phyloP scores from a whole-genome alignment of 2,113 vertebrate species.

The Limanda limanda region DNA sequence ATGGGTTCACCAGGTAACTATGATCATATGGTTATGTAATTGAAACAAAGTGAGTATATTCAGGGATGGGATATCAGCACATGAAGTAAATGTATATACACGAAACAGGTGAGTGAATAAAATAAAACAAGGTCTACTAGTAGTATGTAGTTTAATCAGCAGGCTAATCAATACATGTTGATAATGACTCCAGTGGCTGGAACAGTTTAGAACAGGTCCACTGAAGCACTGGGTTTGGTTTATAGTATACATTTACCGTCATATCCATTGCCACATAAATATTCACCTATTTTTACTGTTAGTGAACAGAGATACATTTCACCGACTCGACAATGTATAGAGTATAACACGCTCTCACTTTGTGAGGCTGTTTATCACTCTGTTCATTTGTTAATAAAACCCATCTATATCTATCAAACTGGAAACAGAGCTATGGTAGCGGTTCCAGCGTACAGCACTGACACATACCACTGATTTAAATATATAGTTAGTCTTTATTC shows the following conservation, averaged over 20 bases:
- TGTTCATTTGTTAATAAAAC: background rate
- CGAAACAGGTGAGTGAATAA: no score
- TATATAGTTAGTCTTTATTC: no score
- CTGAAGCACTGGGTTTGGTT: background rate
- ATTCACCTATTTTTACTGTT: background rate
- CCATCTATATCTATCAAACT: background rate
- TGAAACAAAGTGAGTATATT: no score
- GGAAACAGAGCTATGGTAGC: no score
- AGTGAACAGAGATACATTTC: background rate
- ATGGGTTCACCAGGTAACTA: background rate
- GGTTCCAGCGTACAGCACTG: background rate
- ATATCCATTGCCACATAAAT: background rate
- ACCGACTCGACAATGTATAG: background rate
- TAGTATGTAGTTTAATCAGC: no score
- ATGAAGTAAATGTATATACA: no score
- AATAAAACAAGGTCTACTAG: no score
- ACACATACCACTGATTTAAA: background rate
- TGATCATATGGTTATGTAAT: background rate
- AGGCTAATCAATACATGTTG: no score
- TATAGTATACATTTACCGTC: no score
- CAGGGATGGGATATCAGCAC: no score
- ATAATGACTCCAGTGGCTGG: background rate
- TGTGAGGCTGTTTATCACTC: background rate
- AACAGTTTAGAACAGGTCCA: background rate
- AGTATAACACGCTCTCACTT: background rate